Evolutionary conservation across 2,888 invertebrate genomes (phyloP).

Genomic region (Caenorhabditis macrosperma): DNA sequence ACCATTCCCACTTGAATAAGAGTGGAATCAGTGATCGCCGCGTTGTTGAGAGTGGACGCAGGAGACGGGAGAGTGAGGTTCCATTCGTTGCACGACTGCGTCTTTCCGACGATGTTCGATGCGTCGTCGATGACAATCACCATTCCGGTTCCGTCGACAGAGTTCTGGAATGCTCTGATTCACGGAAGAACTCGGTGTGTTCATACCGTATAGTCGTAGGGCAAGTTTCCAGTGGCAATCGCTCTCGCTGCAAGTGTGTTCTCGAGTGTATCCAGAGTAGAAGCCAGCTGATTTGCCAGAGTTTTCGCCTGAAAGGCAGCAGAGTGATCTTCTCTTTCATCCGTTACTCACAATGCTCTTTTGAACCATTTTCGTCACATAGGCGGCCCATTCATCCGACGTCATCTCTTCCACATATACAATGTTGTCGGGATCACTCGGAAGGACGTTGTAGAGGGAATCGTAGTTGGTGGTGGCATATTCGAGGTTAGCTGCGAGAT

Average conservation of each 20-base stretch:
- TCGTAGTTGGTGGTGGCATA: slow-evolving; percentile 70
- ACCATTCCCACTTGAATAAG: slow-evolving; percentile 47
- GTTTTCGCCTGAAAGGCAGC: slow-evolving; percentile 44
- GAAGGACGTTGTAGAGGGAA: slow-evolving; percentile 67
- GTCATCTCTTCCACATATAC: slow-evolving; percentile 74
- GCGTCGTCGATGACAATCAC: slow-evolving; percentile 59
- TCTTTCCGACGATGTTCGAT: slow-evolving; percentile 46
- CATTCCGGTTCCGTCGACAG: slow-evolving; percentile 58
- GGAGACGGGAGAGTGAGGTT: slow-evolving; percentile 47
- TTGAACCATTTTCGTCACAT: slow-evolving; percentile 67
- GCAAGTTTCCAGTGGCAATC: slow-evolving; percentile 53
- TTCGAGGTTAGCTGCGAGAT: slow-evolving; percentile 62
- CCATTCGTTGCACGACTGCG: slow-evolving; percentile 65
- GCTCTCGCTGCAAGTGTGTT: slow-evolving; percentile 61
- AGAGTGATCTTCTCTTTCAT: slow-evolving; percentile 59
- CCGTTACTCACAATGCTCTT: slow-evolving; percentile 58
- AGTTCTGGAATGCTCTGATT: slow-evolving; percentile 26
- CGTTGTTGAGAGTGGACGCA: slow-evolving; percentile 27
- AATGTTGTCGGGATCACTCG: slow-evolving; percentile 65
- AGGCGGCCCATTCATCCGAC: slow-evolving; percentile 70
- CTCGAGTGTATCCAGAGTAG: slow-evolving; percentile 60
- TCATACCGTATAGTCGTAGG: slow-evolving; percentile 52
- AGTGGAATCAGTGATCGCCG: slow-evolving; percentile 20
- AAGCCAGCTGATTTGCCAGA: slow-evolving; percentile 61
- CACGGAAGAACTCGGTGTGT: neutral